Conservation (phyloP, 2,888 invertebrate genomes). For the Lysandra bellargus region DNA sequence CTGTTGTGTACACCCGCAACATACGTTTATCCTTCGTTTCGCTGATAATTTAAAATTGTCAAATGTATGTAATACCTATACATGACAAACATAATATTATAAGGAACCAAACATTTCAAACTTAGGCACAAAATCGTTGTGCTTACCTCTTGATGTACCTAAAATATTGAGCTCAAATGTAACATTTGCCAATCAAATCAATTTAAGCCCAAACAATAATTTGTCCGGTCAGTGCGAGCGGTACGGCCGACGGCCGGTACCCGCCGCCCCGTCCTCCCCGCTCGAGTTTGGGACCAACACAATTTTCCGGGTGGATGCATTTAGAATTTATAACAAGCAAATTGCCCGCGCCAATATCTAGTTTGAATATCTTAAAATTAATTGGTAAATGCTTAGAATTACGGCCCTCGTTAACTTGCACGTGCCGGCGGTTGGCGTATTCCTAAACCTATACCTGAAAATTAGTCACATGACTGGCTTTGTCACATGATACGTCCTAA, state of each 20-base stretch:
- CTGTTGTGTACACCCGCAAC: conserved; percentile 39
- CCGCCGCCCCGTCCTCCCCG: conserved; percentile 41
- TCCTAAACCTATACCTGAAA: background rate
- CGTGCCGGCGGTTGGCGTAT: background rate
- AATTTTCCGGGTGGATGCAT: conserved; percentile 76
- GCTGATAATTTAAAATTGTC: background rate
- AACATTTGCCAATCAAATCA: conserved; percentile 13
- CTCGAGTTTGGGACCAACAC: conserved; percentile 67
- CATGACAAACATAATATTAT: too few relatives aligned
- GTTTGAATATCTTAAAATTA: conserved; percentile 75
- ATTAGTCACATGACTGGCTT: background rate
- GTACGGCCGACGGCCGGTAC: conserved; percentile 29
- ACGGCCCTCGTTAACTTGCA: background rate
- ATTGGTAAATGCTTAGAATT: conserved; percentile 52
- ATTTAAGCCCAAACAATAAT: background rate
- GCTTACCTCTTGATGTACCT: background rate
- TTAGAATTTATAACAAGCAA: conserved; percentile 80
- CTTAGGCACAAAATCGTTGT: too few relatives aligned
- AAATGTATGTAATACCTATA: background rate
- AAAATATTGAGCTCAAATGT: background rate
- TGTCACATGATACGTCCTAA: background rate
- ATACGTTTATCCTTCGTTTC: background rate
- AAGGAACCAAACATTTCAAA: too few relatives aligned
- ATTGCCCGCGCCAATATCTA: conserved; percentile 75
- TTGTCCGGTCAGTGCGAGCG: conserved; percentile 41